Percentiles rank a stretch among this genome's conserved stretches.
Evolutionary conservation across 1,140 invertebrate genomes (phyloP).

Genomic region (Potamilus streckersoni): DNA sequence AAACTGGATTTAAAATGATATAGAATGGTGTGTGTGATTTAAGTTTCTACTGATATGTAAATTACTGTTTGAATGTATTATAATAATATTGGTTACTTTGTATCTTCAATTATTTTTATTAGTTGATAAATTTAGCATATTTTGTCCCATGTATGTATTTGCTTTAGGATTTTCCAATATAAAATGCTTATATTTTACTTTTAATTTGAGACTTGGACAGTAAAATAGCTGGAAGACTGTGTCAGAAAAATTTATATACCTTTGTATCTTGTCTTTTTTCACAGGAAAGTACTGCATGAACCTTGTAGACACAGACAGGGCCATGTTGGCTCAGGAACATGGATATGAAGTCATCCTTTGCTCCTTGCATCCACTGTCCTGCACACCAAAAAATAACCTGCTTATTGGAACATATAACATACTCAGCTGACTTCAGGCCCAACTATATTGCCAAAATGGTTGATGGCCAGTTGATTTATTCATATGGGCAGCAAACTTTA

Average conservation of each 20-base stretch:
- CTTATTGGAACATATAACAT: conserved; percentile 75
- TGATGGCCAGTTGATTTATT: too few species aligned
- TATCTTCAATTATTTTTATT: too few species aligned
- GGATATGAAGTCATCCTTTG: conserved; percentile 82
- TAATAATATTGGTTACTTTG: too few species aligned
- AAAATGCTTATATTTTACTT: background rate
- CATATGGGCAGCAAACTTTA: too few species aligned
- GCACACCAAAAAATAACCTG: conserved; percentile 95
- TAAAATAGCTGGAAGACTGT: background rate
- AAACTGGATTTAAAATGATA: too few species aligned
- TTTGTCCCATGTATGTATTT: background rate
- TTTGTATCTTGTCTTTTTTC: conserved; percentile 4
- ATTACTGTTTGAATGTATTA: too few species aligned
- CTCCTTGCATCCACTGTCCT: conserved; percentile 81
- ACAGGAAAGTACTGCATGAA: conserved; percentile 83
- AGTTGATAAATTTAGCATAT: too few species aligned
- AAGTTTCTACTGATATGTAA: too few species aligned
- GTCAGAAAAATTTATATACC: too few species aligned
- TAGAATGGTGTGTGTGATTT: too few species aligned
- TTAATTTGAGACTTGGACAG: background rate
- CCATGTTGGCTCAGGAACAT: conserved; percentile 77
- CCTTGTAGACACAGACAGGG: conserved; percentile 88
- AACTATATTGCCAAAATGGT: too few species aligned
- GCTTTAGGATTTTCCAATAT: background rate
- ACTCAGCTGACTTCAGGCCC: too few species aligned